Percentiles rank a stretch among this genome's conserved stretches.
phyloP scores from a whole-genome alignment of 1,140 invertebrate species.

The Brachionus manjavacas region DNA sequence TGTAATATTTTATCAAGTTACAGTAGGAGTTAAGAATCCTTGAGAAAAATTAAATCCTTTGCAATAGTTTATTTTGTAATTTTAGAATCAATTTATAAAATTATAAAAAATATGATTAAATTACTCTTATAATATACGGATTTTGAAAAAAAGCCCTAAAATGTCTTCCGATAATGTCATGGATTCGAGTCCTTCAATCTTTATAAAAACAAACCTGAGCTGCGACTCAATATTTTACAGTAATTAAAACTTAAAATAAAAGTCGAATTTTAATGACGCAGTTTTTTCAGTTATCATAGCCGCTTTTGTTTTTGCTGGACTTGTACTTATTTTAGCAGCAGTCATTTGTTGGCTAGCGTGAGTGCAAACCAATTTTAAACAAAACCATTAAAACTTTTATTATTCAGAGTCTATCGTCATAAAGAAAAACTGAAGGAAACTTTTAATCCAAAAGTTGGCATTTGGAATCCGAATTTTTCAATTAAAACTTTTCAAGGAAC shows the following conservation, averaged over 20 bases:
- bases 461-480: conserved; percentile 43
- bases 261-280: not conserved
- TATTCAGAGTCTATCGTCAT: conserved; percentile 32
- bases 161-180: not conserved
- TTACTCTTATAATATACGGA: not conserved
- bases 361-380: conserved; percentile 53
- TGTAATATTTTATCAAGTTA: not conserved
- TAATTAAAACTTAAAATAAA: not conserved
- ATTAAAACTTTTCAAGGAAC: not conserved
- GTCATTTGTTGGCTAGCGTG: conserved; percentile 74
- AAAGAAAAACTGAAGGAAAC: not conserved
- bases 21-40: not conserved
- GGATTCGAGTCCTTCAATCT: not conserved
- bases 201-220: not conserved
- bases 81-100: not conserved
- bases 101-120: not conserved
- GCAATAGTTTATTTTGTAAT: not conserved
- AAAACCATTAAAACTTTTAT: not conserved
- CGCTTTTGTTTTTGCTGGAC: conserved; percentile 58
- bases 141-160: not conserved
- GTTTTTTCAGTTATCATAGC: conserved; percentile 57
- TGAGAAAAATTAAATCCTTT: not conserved
- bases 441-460: not conserved
- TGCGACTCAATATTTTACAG: not conserved
- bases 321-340: conserved; percentile 67